Conservation (phyloP, 2,797 vertebrate genomes). For the Crenuchus spilurus region DNA sequence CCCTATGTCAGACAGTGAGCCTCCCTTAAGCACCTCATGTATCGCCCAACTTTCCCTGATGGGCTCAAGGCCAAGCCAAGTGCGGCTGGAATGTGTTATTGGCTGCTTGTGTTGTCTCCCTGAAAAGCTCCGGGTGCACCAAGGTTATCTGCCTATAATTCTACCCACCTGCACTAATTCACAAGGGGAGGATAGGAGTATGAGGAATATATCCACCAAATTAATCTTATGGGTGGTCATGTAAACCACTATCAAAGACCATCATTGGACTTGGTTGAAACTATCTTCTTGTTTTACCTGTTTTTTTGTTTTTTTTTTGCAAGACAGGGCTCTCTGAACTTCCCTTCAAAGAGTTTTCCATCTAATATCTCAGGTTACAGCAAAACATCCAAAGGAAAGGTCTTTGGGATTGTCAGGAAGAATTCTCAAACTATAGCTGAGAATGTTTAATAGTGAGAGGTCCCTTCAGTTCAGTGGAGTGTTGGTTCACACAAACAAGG, state of each 20-base stretch:
- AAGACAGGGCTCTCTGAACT: not conserved
- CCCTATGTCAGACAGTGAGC: conserved; percentile 40
- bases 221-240: not conserved
- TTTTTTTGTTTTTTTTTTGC: not conserved
- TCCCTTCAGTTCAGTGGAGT: not conserved
- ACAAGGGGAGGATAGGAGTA: conserved; percentile 17
- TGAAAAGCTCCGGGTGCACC: conserved; percentile 43
- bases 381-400: not conserved
- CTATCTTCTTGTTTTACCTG: not conserved
- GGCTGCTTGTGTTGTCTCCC: conserved; percentile 47
- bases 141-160: conserved; percentile 62
- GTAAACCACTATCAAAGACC: not conserved
- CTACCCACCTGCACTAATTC: conserved; percentile 62
- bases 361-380: not conserved
- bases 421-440: not conserved
- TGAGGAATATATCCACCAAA: conserved; percentile 1
- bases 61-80: conserved; percentile 35
- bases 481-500: too few species aligned
- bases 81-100: conserved; percentile 45
- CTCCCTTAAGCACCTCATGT: conserved; percentile 37
- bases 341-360: not conserved
- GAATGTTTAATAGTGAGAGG: not conserved
- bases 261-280: not conserved
- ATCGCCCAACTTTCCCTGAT: conserved; percentile 28
- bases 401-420: not conserved